Evolutionary conservation across 2,888 invertebrate species (phyloP), one percentile per base, ranked within the genome.

Genomic region (Leptogaster cylindrica): DNA sequence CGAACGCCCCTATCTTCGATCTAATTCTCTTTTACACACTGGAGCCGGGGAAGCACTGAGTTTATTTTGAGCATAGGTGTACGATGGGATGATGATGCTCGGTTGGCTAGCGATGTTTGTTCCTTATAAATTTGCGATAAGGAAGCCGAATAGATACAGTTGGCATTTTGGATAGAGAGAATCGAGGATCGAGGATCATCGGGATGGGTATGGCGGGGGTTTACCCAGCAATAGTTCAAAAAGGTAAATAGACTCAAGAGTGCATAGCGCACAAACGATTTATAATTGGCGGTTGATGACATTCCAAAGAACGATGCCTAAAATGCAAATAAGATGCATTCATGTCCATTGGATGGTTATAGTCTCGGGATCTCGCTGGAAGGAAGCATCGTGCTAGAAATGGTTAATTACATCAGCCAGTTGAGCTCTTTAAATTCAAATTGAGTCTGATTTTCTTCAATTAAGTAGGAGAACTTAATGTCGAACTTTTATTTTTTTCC

Each of bases 251-350:
- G 33, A 28, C 31, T 28, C 16, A n/a, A 44, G 7, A 27, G 68
- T 48, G 55, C 46, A 68, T 68, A 68, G 65, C 36, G 68, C 48
- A 61, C 66, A 50, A n/a, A 44, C 65, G 58, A 68, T 68, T 68
- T 68, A 68, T 68, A 68, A 68, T 68, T 68, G 68, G 68, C 65
- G 58, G 66, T 66, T 68, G 68, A 68, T 65, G 68, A 68, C 68
- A 66, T 68, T 66, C 55, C 46, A 25, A 31, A 41, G 66, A 68
- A 61, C 68, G 68, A 61, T 68, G 51, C 61, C 68, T 66, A 68
- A 68, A 68, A 68, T 68, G 68, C 66, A 68, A 68, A 68, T 68
- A 61, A 46, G 25, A 25, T 48, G 23, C 33, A 39, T 39, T 4
- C 52, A 18, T 25, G 27, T 51, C 41, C 28, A 65, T 48, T 44